phyloP scores from a whole-genome alignment of 1,140 invertebrate genomes.

The Trypoxylus dichotomus region DNA sequence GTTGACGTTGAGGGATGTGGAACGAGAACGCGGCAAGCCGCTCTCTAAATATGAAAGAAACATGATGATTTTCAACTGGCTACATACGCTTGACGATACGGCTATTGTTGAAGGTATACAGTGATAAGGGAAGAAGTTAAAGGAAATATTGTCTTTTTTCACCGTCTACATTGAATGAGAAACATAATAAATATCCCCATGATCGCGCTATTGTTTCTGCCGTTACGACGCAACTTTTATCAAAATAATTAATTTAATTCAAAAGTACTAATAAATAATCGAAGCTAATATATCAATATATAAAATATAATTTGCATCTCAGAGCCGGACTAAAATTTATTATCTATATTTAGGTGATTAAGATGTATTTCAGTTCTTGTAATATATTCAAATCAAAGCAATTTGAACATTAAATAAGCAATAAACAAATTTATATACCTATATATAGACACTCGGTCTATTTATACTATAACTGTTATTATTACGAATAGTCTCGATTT shows the following conservation, averaged over 20 bases:
- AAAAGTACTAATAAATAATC: conserved; percentile 16
- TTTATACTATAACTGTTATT: too few species aligned
- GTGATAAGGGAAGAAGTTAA: conserved; percentile 40
- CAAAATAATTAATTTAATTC: not conserved
- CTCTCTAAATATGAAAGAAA: conserved; percentile 85
- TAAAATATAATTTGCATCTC: not conserved
- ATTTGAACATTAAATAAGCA: too few species aligned
- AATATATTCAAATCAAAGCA: too few species aligned
- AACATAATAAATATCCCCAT: not conserved
- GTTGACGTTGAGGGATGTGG: conserved; percentile 76
- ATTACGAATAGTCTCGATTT: too few species aligned
- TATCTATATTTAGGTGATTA: too few species aligned
- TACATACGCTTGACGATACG: conserved; percentile 78
- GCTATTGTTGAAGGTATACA: conserved; percentile 59
- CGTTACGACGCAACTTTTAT: not conserved
- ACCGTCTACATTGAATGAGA: not conserved
- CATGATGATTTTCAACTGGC: conserved; percentile 93
- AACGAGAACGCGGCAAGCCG: conserved; percentile 78
- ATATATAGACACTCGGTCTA: too few species aligned
- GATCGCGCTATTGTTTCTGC: not conserved
- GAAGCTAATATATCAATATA: conserved; percentile 15
- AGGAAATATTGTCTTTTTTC: not conserved
- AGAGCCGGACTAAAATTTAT: too few species aligned
- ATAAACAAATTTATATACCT: too few species aligned
- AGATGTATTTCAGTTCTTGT: too few species aligned